phyloP scores from a whole-genome alignment of 2,113 vertebrate genomes.

The Zonotrichia leucophrys region DNA sequence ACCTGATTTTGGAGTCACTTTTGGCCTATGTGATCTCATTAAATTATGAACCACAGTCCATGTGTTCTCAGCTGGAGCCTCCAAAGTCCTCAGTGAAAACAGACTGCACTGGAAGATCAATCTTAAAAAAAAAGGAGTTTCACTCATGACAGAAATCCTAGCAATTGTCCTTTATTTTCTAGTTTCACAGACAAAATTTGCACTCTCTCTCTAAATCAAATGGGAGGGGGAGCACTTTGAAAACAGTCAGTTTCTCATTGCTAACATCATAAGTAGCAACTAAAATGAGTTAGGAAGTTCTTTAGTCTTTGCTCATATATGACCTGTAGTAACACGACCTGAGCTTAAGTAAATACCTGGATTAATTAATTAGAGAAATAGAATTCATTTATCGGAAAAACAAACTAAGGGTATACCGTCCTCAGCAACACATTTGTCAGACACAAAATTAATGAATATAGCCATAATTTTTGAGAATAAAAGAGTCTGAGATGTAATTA shows the following conservation, averaged over 20 bases:
- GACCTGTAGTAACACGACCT: not conserved
- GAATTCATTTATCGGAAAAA: not conserved
- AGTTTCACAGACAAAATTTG: not conserved
- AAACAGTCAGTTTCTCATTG: not conserved
- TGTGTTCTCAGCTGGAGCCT: not conserved
- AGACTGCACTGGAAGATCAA: not conserved
- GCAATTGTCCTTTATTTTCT: not conserved
- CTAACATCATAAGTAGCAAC: not conserved
- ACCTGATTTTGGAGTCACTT: not conserved
- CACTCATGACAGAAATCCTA: not conserved
- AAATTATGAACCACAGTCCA: not conserved
- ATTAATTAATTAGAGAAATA: not conserved
- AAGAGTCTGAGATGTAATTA: not conserved
- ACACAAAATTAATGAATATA: not conserved
- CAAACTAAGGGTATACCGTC: rapidly evolving
- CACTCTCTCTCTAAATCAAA: not conserved
- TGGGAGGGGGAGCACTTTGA: not conserved
- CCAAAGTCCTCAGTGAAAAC: not conserved
- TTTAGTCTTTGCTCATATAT: not conserved
- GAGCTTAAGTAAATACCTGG: not conserved
- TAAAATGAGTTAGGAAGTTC: not conserved
- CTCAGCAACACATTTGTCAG: not conserved
- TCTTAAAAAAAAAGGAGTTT: not conserved
- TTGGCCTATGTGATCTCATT: not conserved
- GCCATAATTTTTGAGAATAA: not conserved